These are phyloP conservation scores for Clostera curtula DNA, from an alignment of 2,888 invertebrate genomes.

Conservation along the genomic window DNA sequence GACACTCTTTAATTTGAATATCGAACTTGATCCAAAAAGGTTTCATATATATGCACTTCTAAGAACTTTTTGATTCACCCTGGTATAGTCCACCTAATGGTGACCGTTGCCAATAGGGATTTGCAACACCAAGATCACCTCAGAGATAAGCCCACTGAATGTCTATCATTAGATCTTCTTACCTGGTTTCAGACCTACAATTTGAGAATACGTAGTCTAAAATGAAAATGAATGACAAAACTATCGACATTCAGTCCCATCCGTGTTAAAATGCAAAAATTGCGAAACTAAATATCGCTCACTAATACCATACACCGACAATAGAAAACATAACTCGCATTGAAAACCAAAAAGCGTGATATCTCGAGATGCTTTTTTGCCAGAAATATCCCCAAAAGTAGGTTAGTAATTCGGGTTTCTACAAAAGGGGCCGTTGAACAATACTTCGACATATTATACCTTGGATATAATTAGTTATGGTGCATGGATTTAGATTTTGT, in stretches of 20 bases:
- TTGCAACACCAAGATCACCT: no score
- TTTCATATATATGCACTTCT: no score
- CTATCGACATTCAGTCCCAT: slow-evolving; percentile 11
- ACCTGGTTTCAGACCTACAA: no score
- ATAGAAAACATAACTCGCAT: slow-evolving; percentile 63
- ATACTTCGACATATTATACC: slow-evolving; percentile 58
- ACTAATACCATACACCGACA: slow-evolving; percentile 52
- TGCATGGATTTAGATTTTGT: slow-evolving; percentile 73
- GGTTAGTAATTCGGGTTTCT: slow-evolving; percentile 68
- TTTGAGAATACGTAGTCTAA: no score
- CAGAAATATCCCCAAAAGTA: slow-evolving; percentile 66
- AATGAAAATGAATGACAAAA: not conserved
- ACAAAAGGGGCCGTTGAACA: slow-evolving; percentile 56
- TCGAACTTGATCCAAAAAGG: no score
- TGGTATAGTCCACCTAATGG: no score
- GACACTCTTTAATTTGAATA: no score
- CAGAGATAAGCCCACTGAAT: no score
- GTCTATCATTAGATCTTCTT: no score
- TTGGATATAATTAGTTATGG: slow-evolving; percentile 75
- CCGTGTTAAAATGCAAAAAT: slow-evolving; percentile 17
- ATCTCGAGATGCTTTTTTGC: slow-evolving; percentile 54
- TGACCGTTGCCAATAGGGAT: no score
- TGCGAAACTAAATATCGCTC: slow-evolving; percentile 45
- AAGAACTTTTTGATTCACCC: no score
- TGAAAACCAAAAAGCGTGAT: slow-evolving; percentile 66